Conservation (phyloP, 1,140 invertebrate genomes). For the Halesus radiatus region DNA sequence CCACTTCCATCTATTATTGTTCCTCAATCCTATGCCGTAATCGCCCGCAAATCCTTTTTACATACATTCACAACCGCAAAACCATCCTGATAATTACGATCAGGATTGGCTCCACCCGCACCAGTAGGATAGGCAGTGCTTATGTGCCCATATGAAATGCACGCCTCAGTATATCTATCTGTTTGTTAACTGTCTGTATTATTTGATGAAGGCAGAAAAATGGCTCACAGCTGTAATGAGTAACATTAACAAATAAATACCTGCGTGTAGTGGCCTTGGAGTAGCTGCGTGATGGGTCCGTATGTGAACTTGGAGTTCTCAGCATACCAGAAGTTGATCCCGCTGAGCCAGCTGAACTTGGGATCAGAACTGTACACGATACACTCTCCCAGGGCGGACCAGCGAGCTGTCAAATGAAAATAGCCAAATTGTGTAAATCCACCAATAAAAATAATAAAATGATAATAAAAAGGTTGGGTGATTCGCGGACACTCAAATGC, state of each 20-base stretch:
- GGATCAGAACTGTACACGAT: neutral
- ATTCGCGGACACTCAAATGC: neutral
- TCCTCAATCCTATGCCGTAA: too few relatives aligned
- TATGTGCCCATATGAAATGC: too few relatives aligned
- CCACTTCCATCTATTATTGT: too few relatives aligned
- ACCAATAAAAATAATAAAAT: neutral
- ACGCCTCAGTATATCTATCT: neutral
- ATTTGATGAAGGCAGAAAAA: neutral
- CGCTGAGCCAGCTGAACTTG: neutral
- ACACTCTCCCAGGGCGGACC: neutral
- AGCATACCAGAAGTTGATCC: neutral
- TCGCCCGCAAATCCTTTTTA: too few relatives aligned
- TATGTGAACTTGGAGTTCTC: neutral
- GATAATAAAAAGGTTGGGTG: neutral
- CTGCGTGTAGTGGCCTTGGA: neutral
- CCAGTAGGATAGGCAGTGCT: too few relatives aligned
- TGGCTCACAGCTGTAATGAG: neutral
- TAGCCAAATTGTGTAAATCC: neutral
- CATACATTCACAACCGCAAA: too few relatives aligned
- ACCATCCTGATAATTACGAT: too few relatives aligned
- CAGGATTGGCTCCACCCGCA: too few relatives aligned
- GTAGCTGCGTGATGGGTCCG: neutral
- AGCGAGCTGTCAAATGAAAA: conserved; percentile 2
- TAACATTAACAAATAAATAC: neutral
- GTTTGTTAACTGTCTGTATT: neutral